A percentile compares a stretch with the other conserved stretches of the same genome.
Conservation (phyloP, 2,888 invertebrate species). For the Saturnia pavonia region DNA sequence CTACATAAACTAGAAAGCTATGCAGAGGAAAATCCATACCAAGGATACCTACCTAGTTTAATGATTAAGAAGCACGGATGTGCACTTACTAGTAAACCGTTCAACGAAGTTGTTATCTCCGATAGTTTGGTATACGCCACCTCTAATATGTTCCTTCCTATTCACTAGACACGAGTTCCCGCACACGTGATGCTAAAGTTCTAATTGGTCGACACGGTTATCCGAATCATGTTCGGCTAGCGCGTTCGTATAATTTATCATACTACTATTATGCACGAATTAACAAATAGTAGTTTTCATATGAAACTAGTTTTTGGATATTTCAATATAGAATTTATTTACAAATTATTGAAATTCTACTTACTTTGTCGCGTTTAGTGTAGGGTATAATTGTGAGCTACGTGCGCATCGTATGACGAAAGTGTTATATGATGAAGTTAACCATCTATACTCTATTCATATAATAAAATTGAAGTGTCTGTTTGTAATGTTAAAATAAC, state of each 20-base stretch:
- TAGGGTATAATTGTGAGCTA: neutral
- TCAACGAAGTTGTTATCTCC: constrained; percentile 14
- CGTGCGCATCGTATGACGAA: too few relatives aligned
- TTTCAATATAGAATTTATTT: neutral
- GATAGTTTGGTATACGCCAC: constrained; percentile 9
- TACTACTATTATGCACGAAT: neutral
- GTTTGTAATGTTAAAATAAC: too few relatives aligned
- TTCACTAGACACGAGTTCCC: constrained; percentile 9
- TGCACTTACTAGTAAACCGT: neutral
- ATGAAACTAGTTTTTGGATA: neutral
- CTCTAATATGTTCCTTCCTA: constrained; percentile 15
- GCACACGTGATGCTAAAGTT: constrained; percentile 12
- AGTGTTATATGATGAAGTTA: too few relatives aligned
- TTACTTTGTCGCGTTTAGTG: neutral
- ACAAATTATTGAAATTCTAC: neutral
- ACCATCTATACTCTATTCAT: too few relatives aligned
- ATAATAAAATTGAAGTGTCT: too few relatives aligned
- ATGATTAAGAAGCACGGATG: neutral
- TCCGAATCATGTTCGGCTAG: neutral
- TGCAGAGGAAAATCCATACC: neutral
- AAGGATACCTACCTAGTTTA: neutral
- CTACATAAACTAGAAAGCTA: neutral
- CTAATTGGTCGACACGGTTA: constrained; percentile 10
- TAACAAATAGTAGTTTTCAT: neutral
- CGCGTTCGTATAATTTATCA: neutral